phyloP scores from a whole-genome alignment of 2,797 vertebrate genomes.

The Gallirallus australis region DNA sequence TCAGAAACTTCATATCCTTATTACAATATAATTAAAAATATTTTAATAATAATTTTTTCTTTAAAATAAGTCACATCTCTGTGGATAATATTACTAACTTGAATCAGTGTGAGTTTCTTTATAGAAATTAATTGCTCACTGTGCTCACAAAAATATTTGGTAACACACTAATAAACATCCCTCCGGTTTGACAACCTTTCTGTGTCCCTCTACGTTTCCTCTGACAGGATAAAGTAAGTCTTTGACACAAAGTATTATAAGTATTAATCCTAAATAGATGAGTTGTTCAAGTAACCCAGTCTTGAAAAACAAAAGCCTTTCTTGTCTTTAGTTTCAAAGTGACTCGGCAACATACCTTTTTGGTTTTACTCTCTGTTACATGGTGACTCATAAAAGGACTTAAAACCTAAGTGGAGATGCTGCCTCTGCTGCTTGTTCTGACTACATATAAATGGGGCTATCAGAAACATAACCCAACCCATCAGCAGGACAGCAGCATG shows the following conservation, averaged over 20 bases:
- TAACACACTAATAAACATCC: not conserved
- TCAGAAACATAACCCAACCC: rapidly evolving
- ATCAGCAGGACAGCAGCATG: not conserved
- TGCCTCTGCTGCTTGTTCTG: not conserved
- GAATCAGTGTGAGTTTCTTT: not conserved
- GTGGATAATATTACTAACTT: not conserved
- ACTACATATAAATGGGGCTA: not conserved
- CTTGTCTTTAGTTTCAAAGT: not conserved
- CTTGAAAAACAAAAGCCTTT: not conserved
- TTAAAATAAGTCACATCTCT: not conserved
- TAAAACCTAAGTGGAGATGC: not conserved
- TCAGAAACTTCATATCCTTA: not conserved
- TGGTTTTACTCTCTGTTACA: not conserved
- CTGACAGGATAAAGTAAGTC: not conserved
- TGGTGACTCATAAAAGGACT: not conserved
- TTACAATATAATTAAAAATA: not conserved
- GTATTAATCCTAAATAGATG: not conserved
- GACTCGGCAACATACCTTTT: not conserved
- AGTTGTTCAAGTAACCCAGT: not conserved
- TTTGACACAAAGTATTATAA: not conserved
- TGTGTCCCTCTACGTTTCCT: not conserved
- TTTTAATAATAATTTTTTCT: not conserved
- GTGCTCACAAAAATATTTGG: not conserved
- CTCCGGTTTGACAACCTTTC: not conserved
- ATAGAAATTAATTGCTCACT: not conserved